These are phyloP conservation scores for Periparus ater DNA, from an alignment of 2,797 vertebrate species.

Conservation along the genomic window DNA sequence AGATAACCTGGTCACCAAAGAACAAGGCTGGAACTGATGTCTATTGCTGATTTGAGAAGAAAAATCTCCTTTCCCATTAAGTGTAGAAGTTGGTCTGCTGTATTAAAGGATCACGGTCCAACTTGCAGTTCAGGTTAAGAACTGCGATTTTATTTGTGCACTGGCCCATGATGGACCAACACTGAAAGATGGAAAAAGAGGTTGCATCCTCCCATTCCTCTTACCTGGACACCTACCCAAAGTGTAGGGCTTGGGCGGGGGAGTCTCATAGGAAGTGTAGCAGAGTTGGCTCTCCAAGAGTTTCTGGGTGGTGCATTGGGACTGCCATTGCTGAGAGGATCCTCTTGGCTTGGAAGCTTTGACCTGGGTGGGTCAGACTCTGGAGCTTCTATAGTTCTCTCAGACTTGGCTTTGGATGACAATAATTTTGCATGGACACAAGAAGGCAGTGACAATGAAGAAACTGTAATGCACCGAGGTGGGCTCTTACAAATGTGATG, in stretches of 20 bases:
- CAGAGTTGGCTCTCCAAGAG: background rate
- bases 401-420: slow-evolving; percentile 1
- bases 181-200: background rate
- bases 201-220: background rate
- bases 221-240: slow-evolving; percentile 24
- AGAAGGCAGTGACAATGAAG: background rate
- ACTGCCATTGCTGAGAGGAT: background rate
- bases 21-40: background rate
- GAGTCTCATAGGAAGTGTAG: background rate
- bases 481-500: slow-evolving; percentile 11
- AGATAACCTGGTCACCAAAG: background rate
- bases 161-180: background rate
- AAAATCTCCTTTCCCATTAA: background rate
- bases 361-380: background rate
- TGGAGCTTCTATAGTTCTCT: background rate
- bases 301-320: background rate
- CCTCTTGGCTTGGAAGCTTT: background rate
- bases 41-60: background rate
- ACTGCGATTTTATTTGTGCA: background rate
- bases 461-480: background rate
- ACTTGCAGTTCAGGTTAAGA: background rate
- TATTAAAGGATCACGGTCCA: accelerated
- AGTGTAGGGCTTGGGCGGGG: accelerated
- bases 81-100: accelerated
- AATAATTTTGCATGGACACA: background rate